Evolutionary conservation across 2,797 vertebrate genomes (phyloP).

Genomic region (Alosa sapidissima): DNA sequence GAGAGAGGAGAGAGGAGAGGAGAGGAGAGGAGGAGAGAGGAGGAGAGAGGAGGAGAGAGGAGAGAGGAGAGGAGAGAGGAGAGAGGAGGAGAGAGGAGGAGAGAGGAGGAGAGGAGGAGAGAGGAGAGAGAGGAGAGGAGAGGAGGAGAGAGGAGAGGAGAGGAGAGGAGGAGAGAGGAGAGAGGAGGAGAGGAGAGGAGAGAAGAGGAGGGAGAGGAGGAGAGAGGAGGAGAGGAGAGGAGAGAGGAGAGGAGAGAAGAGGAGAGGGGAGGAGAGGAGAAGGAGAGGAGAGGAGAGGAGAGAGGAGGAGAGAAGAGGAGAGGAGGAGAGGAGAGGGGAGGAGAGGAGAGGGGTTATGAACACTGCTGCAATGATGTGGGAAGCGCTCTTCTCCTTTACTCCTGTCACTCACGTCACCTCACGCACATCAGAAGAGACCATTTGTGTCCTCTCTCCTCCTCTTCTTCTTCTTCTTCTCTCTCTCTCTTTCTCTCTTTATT

Average conservation of each 20-base stretch:
- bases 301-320: background rate
- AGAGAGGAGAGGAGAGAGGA: background rate
- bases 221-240: background rate
- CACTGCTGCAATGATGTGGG: constrained; percentile 1
- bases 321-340: background rate
- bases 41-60: background rate
- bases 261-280: background rate
- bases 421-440: background rate
- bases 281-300: background rate
- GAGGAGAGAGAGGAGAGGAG: background rate
- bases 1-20: background rate
- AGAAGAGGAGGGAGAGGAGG: background rate
- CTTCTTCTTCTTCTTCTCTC: background rate
- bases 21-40: background rate
- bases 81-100: background rate
- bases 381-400: background rate
- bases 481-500: background rate
- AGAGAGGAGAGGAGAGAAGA: background rate
- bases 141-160: background rate
- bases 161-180: background rate
- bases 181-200: background rate
- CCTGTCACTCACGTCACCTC: background rate
- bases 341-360: background rate
- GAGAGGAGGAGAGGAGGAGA: background rate
- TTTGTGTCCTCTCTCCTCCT: background rate